A percentile compares a stretch with the other conserved stretches of the same genome.
Evolutionary conservation across 1,140 invertebrate species (phyloP).

Genomic region (Macrotrachela quadricornifera): DNA sequence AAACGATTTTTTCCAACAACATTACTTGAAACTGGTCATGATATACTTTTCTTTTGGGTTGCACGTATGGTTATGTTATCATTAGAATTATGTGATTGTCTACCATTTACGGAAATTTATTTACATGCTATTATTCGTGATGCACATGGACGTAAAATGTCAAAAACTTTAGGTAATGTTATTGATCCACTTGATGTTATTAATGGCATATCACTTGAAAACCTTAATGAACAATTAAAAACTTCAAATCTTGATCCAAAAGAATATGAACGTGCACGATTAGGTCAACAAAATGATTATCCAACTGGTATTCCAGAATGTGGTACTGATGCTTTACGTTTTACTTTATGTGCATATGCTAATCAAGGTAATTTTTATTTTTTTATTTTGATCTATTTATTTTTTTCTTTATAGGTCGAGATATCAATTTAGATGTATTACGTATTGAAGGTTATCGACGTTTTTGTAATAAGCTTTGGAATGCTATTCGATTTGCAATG

Average conservation of each 20-base stretch:
- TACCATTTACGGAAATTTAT: slow-evolving; percentile 68
- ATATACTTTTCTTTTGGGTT: slow-evolving; percentile 99
- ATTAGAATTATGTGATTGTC: slow-evolving; percentile 59
- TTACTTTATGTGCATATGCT: slow-evolving; percentile 77
- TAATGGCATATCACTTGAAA: slow-evolving; percentile 44
- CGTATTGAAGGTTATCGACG: slow-evolving; percentile 88
- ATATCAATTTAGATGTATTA: slow-evolving; percentile 87
- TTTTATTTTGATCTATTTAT: no score
- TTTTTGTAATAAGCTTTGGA: slow-evolving; percentile 99
- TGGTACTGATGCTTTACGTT: slow-evolving; percentile 88
- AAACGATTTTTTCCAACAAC: slow-evolving; percentile 70
- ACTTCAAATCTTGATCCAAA: slow-evolving; percentile 56
- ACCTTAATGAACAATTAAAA: no score
- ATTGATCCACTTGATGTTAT: slow-evolving; percentile 96
- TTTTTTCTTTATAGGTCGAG: slow-evolving; percentile 34
- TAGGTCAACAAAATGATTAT: slow-evolving; percentile 60
- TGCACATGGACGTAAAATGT: slow-evolving; percentile 96
- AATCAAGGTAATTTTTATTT: slow-evolving; percentile 39
- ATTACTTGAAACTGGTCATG: slow-evolving; percentile 85
- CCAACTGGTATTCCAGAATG: slow-evolving; percentile 96
- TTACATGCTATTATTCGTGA: slow-evolving; percentile 92
- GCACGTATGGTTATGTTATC: slow-evolving; percentile 92
- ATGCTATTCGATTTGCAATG: slow-evolving; percentile 79
- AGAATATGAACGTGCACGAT: slow-evolving; percentile 58
- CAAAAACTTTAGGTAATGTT: slow-evolving; percentile 90